Evolutionary conservation across 2,113 vertebrate genomes (phyloP).

Genomic region (Rafetus swinhoei): DNA sequence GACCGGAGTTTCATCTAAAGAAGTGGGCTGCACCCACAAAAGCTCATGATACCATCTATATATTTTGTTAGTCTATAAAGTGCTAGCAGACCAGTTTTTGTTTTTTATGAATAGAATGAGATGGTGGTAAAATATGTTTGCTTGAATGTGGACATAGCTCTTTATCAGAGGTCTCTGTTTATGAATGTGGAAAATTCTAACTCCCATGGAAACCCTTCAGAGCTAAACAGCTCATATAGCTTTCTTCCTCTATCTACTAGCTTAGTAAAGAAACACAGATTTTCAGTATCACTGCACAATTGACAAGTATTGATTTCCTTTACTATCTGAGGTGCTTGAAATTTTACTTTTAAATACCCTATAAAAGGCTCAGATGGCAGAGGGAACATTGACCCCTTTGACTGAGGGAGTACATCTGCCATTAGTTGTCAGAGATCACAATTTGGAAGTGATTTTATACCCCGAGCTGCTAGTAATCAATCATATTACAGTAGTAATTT

Average conservation of each 20-base stretch:
- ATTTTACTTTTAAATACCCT: constrained; percentile 20
- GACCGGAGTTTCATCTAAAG: too few relatives aligned
- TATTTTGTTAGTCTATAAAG: too few relatives aligned
- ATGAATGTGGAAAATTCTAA: not conserved
- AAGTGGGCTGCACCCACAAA: too few relatives aligned
- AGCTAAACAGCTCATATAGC: not conserved
- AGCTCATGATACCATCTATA: too few relatives aligned
- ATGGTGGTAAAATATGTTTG: not conserved
- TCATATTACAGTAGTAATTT: not conserved
- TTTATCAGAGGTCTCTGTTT: constrained; percentile 7
- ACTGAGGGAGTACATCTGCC: not conserved
- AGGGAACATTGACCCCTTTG: not conserved
- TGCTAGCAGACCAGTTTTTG: too few relatives aligned
- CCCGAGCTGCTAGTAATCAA: not conserved
- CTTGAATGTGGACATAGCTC: not conserved
- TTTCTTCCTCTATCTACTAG: constrained; percentile 14
- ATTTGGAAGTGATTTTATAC: not conserved
- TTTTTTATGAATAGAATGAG: not conserved
- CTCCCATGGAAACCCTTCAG: constrained; percentile 35
- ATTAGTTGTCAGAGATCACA: not conserved
- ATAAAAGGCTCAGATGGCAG: not conserved
- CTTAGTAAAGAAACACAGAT: constrained; percentile 23
- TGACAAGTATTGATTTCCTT: constrained; percentile 58
- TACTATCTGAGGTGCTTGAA: constrained; percentile 16
- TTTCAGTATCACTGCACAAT: not conserved